Evolutionary conservation across 2,888 invertebrate species (phyloP), one percentile per base, ranked within the genome.

Genomic region (Drosophila parthenogenetica): DNA sequence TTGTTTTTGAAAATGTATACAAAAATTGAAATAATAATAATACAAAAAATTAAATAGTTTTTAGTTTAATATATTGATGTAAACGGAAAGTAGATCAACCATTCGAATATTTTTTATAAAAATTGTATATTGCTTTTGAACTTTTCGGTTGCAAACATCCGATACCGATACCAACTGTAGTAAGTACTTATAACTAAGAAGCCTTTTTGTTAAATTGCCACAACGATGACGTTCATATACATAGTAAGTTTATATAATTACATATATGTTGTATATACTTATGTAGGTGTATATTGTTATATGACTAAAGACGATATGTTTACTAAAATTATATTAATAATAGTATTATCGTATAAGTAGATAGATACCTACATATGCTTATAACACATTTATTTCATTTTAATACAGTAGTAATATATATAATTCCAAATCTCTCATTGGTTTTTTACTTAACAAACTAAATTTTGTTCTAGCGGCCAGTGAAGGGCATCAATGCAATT

Each of bases 401-500:
- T 54, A 46, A 29, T 35, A 35, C 13, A 32, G 11, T 32, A 32
- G 32, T 73, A 53, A n/a, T 60, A 60, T 61, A 29, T 25, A 49
- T 45, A n/a, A 13, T 59, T 32, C 53, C 61, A 50, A 42, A 53
- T 32, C 11, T 57, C 25, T 32, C 54, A 35, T 54, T 58, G 37
- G 39, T 13, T 61, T 51, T 54, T 46, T 37, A 42, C 66, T 73
- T 65, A 78, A 64, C 7, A 42, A 59, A 66, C 66, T 76, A 77
- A 46, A 46, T 42, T 67, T 80, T 75, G 49, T 90, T 90, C 82
- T 90, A 90, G 90, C 90, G 87, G 90, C 89, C 89, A 83, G 79
- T 87, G 89, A 90, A 90, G 89, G 89, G 84, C 90, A 80, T 90
- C 77, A 53, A 69, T 71, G 73, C 67, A 73, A 65, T 74, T 69